These are phyloP conservation scores for Grapholita molesta DNA, from an alignment of 1,140 invertebrate genomes.

Conservation along the genomic window DNA sequence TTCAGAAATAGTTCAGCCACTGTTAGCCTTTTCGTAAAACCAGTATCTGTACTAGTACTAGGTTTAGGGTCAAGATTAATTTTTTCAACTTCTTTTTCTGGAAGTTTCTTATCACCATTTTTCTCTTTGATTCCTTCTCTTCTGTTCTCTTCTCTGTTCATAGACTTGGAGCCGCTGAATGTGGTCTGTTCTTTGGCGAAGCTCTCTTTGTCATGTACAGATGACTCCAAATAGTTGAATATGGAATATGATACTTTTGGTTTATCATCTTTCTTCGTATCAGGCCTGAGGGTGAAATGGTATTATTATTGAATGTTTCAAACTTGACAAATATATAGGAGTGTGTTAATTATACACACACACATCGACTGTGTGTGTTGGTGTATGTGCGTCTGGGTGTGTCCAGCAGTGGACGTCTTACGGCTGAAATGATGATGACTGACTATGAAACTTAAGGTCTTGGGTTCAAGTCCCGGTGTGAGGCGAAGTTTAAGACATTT, in stretches of 20 bases:
- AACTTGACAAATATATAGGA: no score
- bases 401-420: no score
- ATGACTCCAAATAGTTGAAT: slow-evolving; percentile 85
- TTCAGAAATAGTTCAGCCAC: slow-evolving; percentile 75
- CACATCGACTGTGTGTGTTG: no score
- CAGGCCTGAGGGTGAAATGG: slow-evolving; percentile 44
- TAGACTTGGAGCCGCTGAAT: slow-evolving; percentile 64
- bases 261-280: slow-evolving; percentile 67
- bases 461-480: no score
- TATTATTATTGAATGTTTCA: background rate
- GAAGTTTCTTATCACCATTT: slow-evolving; percentile 21
- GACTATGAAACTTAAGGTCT: no score
- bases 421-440: no score
- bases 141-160: slow-evolving; percentile 17
- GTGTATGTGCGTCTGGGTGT: no score
- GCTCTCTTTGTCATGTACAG: slow-evolving; percentile 77
- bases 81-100: slow-evolving; percentile 7
- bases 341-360: no score
- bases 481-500: no score
- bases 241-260: slow-evolving; percentile 84
- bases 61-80: background rate
- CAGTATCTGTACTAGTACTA: slow-evolving; percentile 17
- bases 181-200: slow-evolving; percentile 75
- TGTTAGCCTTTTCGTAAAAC: slow-evolving; percentile 63
- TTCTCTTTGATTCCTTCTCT: slow-evolving; percentile 19